A percentile compares a stretch with the other conserved stretches of the same genome.
Evolutionary conservation across 2,888 invertebrate species (phyloP).

Genomic region (Dryococelus australis): DNA sequence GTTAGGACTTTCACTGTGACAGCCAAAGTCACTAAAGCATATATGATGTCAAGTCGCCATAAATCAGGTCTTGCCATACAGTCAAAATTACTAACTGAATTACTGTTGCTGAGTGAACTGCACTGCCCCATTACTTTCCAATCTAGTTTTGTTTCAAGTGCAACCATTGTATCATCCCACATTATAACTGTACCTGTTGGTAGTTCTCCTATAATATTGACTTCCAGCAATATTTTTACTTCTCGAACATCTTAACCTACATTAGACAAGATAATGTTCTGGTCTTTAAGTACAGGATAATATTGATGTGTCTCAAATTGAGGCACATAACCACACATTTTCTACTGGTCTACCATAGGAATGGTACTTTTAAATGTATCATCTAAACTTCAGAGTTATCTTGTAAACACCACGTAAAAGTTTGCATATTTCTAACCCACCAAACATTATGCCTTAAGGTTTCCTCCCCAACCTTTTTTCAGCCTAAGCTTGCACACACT

Average conservation of each 20-base stretch:
- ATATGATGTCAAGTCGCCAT: not conserved
- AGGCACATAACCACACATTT: not conserved
- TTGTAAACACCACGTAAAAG: not conserved
- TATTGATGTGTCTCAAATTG: not conserved
- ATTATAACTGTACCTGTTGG: not conserved
- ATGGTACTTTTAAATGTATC: not conserved
- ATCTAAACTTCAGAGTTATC: not conserved
- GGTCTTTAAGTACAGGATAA: not conserved
- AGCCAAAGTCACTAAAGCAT: too few relatives aligned
- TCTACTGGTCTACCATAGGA: not conserved
- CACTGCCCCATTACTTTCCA: not conserved
- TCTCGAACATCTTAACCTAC: not conserved
- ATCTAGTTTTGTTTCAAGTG: not conserved
- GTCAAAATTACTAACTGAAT: not conserved
- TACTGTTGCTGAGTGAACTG: not conserved
- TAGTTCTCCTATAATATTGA: not conserved
- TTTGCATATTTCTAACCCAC: not conserved
- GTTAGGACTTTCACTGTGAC: too few relatives aligned
- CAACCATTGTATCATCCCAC: not conserved
- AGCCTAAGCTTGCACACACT: not conserved
- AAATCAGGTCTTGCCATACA: not conserved
- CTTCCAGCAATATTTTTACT: not conserved
- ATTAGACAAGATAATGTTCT: not conserved
- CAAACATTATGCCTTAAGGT: not conserved
- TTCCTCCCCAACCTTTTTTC: not conserved